Evolutionary conservation across 2,113 vertebrate species (phyloP).

Genomic region (Neodontobutis hainanensis): DNA sequence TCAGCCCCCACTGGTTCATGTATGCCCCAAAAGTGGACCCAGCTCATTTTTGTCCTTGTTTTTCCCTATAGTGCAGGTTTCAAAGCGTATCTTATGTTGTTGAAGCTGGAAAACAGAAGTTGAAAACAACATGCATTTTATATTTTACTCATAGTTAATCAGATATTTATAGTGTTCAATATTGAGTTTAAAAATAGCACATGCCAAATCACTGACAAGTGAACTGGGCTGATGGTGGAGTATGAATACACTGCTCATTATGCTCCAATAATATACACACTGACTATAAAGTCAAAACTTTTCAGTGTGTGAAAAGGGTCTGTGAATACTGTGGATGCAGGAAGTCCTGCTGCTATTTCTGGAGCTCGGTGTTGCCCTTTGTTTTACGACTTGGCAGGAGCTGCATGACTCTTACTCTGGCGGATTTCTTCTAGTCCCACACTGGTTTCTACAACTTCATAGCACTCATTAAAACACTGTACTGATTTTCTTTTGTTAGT

Average conservation of each 20-base stretch:
- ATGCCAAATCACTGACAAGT: neutral
- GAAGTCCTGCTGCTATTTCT: conserved; percentile 48
- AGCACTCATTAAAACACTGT: conserved; percentile 18
- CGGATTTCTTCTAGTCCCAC: conserved; percentile 22
- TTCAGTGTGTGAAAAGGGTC: neutral
- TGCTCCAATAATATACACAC: neutral
- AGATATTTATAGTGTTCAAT: neutral
- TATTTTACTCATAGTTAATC: too few species aligned
- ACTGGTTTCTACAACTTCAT: conserved; percentile 12
- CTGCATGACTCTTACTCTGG: conserved; percentile 50
- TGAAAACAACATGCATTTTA: too few species aligned
- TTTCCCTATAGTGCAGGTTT: neutral
- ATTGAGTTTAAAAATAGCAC: neutral
- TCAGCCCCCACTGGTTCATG: conserved; percentile 50
- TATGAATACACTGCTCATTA: neutral
- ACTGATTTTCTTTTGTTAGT: conserved; percentile 32
- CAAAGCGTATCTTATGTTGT: too few species aligned
- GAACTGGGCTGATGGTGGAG: neutral
- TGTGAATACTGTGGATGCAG: conserved; percentile 2
- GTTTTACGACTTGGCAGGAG: conserved; percentile 37
- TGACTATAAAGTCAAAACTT: neutral
- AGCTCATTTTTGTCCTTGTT: neutral
- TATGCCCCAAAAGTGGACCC: neutral
- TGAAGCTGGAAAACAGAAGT: too few species aligned
- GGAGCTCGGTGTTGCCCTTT: conserved; percentile 41